Percentiles rank a stretch among this genome's conserved stretches.
These are phyloP conservation scores for Drosophila paranaensis DNA, from an alignment of 2,888 invertebrate genomes.

Conservation along the genomic window DNA sequence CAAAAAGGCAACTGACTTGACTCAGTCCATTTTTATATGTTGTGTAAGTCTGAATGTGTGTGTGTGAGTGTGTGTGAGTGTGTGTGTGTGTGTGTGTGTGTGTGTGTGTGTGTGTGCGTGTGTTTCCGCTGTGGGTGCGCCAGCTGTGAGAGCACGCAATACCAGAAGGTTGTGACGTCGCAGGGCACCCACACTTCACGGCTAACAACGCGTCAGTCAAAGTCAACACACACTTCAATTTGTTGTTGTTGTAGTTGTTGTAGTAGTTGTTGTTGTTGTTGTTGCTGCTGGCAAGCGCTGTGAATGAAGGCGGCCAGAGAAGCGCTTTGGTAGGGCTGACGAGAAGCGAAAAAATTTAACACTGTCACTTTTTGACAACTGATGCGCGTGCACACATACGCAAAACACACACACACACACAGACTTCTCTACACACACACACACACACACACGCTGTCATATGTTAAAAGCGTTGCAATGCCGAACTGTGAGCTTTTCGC, in stretches of 20 bases:
- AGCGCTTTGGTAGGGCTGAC: conserved; percentile 10
- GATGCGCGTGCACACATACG: conserved; percentile 38
- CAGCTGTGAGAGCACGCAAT: conserved; percentile 50
- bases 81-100: background rate
- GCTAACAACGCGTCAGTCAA: conserved; percentile 77
- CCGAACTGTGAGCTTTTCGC: conserved; percentile 41
- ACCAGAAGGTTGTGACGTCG: conserved; percentile 51
- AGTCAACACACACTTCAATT: conserved; percentile 73
- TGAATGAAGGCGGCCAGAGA: conserved; percentile 22
- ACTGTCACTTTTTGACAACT: conserved; percentile 71
- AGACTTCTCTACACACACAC: background rate
- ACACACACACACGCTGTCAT: conserved; percentile 37
- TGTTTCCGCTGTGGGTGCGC: conserved; percentile 34
- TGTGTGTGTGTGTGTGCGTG: background rate
- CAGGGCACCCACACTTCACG: conserved; percentile 65
- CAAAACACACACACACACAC: background rate
- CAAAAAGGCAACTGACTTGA: conserved; percentile 12
- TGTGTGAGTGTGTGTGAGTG: background rate
- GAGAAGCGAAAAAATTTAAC: conserved; percentile 63
- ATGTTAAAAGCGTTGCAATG: conserved; percentile 52
- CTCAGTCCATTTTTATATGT: conserved; percentile 13
- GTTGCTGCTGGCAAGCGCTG: background rate
- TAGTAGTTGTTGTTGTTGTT: conserved; percentile 21
- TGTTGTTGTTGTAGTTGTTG: conserved; percentile 23
- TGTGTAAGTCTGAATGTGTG: conserved; percentile 9